Evolutionary conservation across 2,113 vertebrate genomes (phyloP).

Genomic region (Nycticebus coucang): DNA sequence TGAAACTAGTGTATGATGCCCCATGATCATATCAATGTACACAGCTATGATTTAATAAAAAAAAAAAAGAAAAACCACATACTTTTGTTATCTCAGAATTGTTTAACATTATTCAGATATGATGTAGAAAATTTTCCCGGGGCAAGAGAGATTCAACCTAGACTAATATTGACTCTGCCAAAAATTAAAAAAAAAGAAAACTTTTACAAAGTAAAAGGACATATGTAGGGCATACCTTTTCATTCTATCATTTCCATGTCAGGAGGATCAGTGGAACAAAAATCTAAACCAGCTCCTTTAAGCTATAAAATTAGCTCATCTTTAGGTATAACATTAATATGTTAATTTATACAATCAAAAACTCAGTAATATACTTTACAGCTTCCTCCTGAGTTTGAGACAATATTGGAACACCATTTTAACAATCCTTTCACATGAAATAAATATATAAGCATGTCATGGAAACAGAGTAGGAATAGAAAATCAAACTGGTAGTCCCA

Average conservation of each 20-base stretch:
- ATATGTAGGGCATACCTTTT: background rate
- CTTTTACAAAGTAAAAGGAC: background rate
- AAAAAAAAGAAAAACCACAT: background rate
- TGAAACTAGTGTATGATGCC: too few species aligned
- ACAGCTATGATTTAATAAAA: too few species aligned
- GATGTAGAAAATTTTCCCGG: background rate
- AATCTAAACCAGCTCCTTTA: background rate
- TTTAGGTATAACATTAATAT: background rate
- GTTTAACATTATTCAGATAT: background rate
- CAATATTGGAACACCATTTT: background rate
- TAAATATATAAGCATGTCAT: background rate
- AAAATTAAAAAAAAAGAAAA: background rate
- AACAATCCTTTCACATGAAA: background rate
- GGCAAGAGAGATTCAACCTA: background rate
- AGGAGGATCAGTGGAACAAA: background rate
- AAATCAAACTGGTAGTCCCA: background rate
- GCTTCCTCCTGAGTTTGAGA: background rate
- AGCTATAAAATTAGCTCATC: background rate
- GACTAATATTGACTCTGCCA: background rate
- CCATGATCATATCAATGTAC: too few species aligned
- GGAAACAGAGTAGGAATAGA: background rate
- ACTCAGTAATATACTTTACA: background rate
- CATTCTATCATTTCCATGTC: background rate
- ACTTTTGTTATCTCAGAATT: background rate
- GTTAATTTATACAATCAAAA: background rate